These are phyloP conservation scores for Diacarnus erythraeanus DNA, from an alignment of 37 sponge, comb jelly and placozoan species.

Conservation along the genomic window DNA sequence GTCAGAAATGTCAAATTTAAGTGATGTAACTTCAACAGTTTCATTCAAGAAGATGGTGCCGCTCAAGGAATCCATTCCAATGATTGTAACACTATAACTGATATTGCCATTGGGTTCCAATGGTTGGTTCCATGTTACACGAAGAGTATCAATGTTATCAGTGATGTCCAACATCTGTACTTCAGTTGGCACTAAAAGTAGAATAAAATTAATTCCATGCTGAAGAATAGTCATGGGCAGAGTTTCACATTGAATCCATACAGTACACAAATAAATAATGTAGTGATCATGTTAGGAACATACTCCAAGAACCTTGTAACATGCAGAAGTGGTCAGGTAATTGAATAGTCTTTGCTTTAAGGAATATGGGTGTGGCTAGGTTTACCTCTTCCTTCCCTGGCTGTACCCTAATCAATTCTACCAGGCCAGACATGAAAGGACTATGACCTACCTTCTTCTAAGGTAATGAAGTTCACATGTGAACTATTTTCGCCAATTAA, in stretches of 20 bases:
- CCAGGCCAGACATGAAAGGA: no score
- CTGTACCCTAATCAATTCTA: no score
- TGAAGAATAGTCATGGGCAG: no score
- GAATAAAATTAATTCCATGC: no score
- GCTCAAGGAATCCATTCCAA: not conserved
- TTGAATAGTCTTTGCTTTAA: no score
- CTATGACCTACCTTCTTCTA: conserved; percentile 12
- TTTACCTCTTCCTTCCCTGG: no score
- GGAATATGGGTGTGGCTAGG: no score
- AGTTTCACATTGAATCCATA: no score
- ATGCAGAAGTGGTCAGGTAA: no score
- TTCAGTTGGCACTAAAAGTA: conserved; percentile 41
- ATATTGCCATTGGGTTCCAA: conserved; percentile 27
- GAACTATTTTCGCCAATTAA: not conserved
- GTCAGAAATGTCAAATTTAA: not conserved
- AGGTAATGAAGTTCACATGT: not conserved
- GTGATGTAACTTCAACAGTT: not conserved
- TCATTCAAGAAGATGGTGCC: not conserved
- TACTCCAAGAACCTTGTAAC: no score
- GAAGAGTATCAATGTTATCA: not conserved
- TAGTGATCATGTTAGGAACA: no score
- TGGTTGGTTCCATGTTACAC: conserved; percentile 23
- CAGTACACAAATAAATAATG: no score
- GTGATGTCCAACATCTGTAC: not conserved
- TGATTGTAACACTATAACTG: not conserved